phyloP scores from a whole-genome alignment of 2,797 vertebrate species.

The Clamator glandarius region DNA sequence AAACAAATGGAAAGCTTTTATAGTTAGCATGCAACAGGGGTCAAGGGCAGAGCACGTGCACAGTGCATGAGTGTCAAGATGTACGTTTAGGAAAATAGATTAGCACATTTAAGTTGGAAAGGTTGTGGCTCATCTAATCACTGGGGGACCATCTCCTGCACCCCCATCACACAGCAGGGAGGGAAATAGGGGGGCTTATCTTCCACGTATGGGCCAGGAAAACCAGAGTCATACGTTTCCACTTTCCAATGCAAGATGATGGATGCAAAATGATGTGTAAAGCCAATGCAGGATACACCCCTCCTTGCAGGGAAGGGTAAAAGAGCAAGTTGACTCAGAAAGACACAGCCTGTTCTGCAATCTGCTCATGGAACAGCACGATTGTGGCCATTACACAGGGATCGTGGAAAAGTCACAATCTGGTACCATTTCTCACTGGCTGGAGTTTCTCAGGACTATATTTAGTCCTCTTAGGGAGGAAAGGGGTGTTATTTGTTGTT shows the following conservation, averaged over 20 bases:
- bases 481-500: not conserved
- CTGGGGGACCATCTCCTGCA: not conserved
- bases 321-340: not conserved
- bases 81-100: not conserved
- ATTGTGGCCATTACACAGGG: not conserved
- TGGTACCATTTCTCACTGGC: not conserved
- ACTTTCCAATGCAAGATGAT: not conserved
- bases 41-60: conserved; percentile 5
- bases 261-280: not conserved
- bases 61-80: not conserved
- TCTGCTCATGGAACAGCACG: not conserved
- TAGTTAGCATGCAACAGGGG: not conserved
- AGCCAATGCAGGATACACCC: not conserved
- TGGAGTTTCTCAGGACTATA: not conserved
- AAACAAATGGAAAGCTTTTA: conserved; percentile 41
- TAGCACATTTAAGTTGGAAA: not conserved
- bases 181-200: not conserved
- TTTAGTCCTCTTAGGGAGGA: conserved; percentile 15
- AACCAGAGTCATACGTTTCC: not conserved
- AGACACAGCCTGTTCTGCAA: not conserved
- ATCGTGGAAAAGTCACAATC: not conserved
- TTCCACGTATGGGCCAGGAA: conserved; percentile 11
- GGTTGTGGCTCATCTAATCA: not conserved
- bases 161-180: not conserved
- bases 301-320: not conserved